Evolutionary conservation across 2,113 vertebrate species (phyloP), one percentile per base, ranked within the genome.

Genomic region (Pomatorhinus ruficollis): DNA sequence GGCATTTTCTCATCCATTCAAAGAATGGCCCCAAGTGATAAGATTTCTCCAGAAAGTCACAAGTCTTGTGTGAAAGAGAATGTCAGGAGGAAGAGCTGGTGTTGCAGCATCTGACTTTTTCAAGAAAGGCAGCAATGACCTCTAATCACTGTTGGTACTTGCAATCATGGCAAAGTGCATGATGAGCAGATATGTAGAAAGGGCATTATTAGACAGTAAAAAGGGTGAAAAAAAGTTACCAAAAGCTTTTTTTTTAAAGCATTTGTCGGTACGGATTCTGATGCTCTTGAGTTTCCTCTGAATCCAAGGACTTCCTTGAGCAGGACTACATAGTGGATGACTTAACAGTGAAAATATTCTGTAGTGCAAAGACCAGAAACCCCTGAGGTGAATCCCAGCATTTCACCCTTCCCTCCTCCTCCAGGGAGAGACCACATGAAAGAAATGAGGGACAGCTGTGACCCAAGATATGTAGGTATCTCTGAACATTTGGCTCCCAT

Each of bases 401-500:
- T n/a, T 85, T 76, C 68, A 72, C 28, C 53, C 78, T 85, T 91
- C 74, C 77, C 47, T 91, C 40, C 78, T 91, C 74, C 56, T 59
- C 14, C 44, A 61, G 40, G 37, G 71, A 2, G 2, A 79, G 82
- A 94, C 85, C 95, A 97, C 88, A 96, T 91, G 27, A 96, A 94
- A 94, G 94, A 15, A 95, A 60, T 0, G 6, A 92, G 75, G 85
- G 92, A 88, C 71, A 90, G 95, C 88, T 92, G 92, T 70, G 92
- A 92, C 83, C 28, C 49, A 39, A 92, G 91, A 64, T 13, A 11
- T 17, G 22, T 68, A 52, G 93, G 94, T 96, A 84, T 35, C 89
- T 77, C 80, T 1, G 68, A 70, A 94, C 96, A 96, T 95, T 87
- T 97, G 95, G 93, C 83, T 91, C 87, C 87, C 94, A 96, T 82